These are phyloP conservation scores for Thera britannica DNA, from an alignment of 2,888 invertebrate species.

Conservation along the genomic window DNA sequence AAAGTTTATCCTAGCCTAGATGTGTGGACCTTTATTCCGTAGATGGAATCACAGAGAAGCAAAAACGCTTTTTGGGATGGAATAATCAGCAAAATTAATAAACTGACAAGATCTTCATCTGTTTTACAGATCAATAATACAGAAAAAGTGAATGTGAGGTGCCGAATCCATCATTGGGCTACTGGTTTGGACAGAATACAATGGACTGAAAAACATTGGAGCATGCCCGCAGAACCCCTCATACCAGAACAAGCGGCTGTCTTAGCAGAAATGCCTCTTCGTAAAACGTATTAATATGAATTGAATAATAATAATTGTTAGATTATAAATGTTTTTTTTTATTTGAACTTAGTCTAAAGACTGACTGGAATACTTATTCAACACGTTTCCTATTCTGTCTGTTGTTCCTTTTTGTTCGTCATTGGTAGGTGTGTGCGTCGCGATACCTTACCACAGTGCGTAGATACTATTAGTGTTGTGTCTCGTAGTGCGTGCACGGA, in stretches of 20 bases:
- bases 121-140: constrained; percentile 87
- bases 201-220: constrained; percentile 82
- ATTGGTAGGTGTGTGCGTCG: too few relatives aligned
- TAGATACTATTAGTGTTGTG: too few relatives aligned
- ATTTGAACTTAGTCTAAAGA: too few relatives aligned
- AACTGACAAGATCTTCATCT: neutral
- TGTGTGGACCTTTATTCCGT: too few relatives aligned
- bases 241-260: constrained; percentile 80
- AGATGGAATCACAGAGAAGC: too few relatives aligned
- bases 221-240: constrained; percentile 82
- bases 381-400: too few relatives aligned
- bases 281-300: constrained; percentile 24
- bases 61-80: too few relatives aligned
- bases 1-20: too few relatives aligned
- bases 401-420: too few relatives aligned
- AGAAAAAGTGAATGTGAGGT: constrained; percentile 90
- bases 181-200: constrained; percentile 86
- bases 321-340: neutral
- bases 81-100: neutral
- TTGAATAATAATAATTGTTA: constrained; percentile 17
- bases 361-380: too few relatives aligned
- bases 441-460: too few relatives aligned
- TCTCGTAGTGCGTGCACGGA: too few relatives aligned
- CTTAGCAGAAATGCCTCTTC: constrained; percentile 66
- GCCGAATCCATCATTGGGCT: constrained; percentile 92